Evolutionary conservation across 2,113 vertebrate species (phyloP).

Genomic region (Zosterops borbonicus): DNA sequence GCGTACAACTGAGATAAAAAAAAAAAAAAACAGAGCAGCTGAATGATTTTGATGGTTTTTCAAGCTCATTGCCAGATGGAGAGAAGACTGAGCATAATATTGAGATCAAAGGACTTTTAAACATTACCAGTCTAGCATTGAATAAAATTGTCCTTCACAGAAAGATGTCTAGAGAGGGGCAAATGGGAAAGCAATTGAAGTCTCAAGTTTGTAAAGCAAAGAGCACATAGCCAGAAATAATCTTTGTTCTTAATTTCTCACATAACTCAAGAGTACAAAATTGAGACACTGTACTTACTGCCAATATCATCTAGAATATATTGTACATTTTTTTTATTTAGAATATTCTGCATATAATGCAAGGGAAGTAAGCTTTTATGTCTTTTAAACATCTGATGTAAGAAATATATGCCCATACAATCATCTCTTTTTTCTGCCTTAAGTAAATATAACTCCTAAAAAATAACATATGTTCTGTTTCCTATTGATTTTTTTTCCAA

Average conservation of each 20-base stretch:
- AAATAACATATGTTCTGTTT: not conserved
- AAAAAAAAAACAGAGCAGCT: not conserved
- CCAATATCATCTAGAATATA: not conserved
- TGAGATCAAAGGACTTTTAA: not conserved
- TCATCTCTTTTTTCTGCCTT: not conserved
- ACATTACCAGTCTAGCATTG: not conserved
- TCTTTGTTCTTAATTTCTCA: not conserved
- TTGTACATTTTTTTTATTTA: not conserved
- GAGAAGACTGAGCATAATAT: not conserved
- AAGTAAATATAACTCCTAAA: not conserved
- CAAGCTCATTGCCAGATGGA: not conserved
- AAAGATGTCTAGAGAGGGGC: not conserved
- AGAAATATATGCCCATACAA: not conserved
- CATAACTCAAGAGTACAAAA: not conserved
- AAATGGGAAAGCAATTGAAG: not conserved
- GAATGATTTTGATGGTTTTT: not conserved
- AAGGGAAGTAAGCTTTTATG: not conserved
- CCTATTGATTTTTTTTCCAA: not conserved
- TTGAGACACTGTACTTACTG: not conserved
- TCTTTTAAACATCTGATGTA: not conserved
- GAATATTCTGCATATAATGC: not conserved
- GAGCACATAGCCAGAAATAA: not conserved
- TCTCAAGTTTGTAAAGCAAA: not conserved
- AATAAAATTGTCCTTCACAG: not conserved
- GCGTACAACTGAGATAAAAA: not conserved